These are phyloP conservation scores for Antitype chi DNA, from an alignment of 2,888 invertebrate species.

Conservation along the genomic window DNA sequence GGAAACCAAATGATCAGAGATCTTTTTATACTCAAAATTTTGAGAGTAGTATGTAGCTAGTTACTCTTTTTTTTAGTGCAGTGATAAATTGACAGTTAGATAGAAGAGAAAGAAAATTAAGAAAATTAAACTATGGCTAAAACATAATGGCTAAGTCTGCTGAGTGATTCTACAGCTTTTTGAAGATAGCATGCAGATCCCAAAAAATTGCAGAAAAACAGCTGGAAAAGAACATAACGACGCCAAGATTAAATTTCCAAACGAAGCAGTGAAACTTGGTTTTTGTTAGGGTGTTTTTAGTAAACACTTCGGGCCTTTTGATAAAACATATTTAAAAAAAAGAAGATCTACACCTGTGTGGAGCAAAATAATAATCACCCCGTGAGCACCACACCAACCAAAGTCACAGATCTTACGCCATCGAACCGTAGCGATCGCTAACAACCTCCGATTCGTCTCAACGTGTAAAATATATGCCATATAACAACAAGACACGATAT, in stretches of 20 bases:
- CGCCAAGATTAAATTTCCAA: neutral
- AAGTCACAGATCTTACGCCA: slow-evolving; percentile 80
- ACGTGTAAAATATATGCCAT: slow-evolving; percentile 85
- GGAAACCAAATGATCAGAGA: too few species aligned
- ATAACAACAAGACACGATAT: slow-evolving; percentile 78
- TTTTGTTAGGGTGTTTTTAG: neutral
- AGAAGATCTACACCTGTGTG: neutral
- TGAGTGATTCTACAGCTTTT: too few species aligned
- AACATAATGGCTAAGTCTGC: neutral
- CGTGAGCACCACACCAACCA: slow-evolving; percentile 64
- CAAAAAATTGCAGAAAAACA: neutral
- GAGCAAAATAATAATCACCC: slow-evolving; percentile 58
- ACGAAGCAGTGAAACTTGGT: neutral
- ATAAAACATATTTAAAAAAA: neutral
- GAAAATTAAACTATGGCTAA: neutral
- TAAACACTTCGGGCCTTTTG: neutral
- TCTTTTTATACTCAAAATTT: too few species aligned
- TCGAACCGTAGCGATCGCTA: slow-evolving; percentile 83
- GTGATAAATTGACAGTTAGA: too few species aligned
- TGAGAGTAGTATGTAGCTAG: neutral
- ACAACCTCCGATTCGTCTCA: slow-evolving; percentile 83
- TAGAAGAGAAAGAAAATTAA: too few species aligned
- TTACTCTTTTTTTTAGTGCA: neutral
- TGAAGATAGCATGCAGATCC: neutral
- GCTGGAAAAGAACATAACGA: neutral